These are phyloP conservation scores for Vidua chalybeata DNA, from an alignment of 2,113 vertebrate species.

Conservation along the genomic window DNA sequence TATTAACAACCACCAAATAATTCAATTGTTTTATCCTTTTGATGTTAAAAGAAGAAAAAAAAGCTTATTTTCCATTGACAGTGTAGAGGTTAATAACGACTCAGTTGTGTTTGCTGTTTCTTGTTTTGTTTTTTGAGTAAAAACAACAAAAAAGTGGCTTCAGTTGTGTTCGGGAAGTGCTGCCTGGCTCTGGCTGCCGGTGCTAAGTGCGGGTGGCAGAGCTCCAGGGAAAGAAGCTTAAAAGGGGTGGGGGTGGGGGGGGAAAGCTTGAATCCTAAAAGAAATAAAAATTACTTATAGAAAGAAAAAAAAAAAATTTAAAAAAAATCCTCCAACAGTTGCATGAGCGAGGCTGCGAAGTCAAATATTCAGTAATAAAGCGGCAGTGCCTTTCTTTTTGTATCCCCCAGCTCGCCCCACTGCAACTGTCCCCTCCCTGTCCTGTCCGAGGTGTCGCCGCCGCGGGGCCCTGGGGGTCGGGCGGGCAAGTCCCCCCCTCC, in stretches of 20 bases:
- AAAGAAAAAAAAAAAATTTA: not conserved
- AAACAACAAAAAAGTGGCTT: conserved; percentile 44
- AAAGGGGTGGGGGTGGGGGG: not conserved
- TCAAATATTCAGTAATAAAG: conserved; percentile 86
- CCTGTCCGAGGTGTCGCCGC: not conserved
- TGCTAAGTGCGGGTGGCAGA: conserved; percentile 89
- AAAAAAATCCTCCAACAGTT: conserved; percentile 58
- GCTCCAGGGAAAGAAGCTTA: conserved; percentile 70
- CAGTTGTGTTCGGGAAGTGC: conserved; percentile 51
- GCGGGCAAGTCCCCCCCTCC: not conserved
- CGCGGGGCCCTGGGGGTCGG: not conserved
- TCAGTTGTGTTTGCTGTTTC: conserved; percentile 73
- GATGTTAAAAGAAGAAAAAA: not conserved
- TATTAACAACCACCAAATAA: conserved; percentile 74
- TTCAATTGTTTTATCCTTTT: conserved; percentile 33
- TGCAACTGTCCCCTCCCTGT: conserved; percentile 65
- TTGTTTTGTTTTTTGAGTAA: not conserved
- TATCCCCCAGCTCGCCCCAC: conserved; percentile 78
- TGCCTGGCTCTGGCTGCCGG: conserved; percentile 76
- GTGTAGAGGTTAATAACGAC: conserved; percentile 67
- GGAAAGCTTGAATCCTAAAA: not conserved
- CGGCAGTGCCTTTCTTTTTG: conserved; percentile 94
- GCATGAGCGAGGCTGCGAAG: conserved; percentile 87
- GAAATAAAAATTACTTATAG: not conserved
- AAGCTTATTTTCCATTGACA: conserved; percentile 73